Evolutionary conservation across 2,888 invertebrate species (phyloP).

Genomic region (Drosophila demipolita): DNA sequence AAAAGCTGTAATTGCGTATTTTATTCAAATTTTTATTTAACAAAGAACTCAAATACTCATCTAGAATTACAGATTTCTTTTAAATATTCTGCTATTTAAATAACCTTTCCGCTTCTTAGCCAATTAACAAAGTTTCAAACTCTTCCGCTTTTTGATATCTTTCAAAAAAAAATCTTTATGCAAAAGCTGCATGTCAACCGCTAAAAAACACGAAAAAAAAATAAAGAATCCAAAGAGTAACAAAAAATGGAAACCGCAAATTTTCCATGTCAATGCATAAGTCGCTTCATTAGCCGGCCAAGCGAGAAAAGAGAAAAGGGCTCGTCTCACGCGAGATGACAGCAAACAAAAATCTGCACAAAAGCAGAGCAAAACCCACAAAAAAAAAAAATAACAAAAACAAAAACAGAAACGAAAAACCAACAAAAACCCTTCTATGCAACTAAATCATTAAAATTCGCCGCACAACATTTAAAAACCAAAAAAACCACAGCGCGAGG

Average conservation of each 20-base stretch:
- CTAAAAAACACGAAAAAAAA: slow-evolving; percentile 53
- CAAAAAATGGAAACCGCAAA: slow-evolving; percentile 61
- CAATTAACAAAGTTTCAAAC: slow-evolving; percentile 63
- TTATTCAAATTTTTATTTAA: background rate
- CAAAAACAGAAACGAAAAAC: background rate
- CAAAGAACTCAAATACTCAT: background rate
- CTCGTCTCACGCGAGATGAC: slow-evolving; percentile 51
- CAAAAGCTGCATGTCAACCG: slow-evolving; percentile 66
- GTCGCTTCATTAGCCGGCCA: slow-evolving; percentile 74
- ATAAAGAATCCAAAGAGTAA: background rate
- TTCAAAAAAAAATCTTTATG: slow-evolving; percentile 44
- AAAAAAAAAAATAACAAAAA: slow-evolving; percentile 8
- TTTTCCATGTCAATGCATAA: slow-evolving; percentile 81
- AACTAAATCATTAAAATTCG: slow-evolving; percentile 72
- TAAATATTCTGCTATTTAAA: background rate
- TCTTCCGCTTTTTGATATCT: slow-evolving; percentile 24
- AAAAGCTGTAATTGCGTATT: background rate
- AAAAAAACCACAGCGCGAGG: slow-evolving; percentile 19
- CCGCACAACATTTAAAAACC: slow-evolving; percentile 26
- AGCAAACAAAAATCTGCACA: slow-evolving; percentile 59
- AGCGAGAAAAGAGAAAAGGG: slow-evolving; percentile 17
- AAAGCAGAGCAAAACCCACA: slow-evolving; percentile 14
- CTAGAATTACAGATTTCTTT: background rate
- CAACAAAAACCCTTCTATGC: slow-evolving; percentile 23
- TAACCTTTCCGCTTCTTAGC: slow-evolving; percentile 19